These are phyloP conservation scores for Chiridota heheva DNA, from an alignment of 35 echinoderm and acorn worm genomes.

Conservation along the genomic window DNA sequence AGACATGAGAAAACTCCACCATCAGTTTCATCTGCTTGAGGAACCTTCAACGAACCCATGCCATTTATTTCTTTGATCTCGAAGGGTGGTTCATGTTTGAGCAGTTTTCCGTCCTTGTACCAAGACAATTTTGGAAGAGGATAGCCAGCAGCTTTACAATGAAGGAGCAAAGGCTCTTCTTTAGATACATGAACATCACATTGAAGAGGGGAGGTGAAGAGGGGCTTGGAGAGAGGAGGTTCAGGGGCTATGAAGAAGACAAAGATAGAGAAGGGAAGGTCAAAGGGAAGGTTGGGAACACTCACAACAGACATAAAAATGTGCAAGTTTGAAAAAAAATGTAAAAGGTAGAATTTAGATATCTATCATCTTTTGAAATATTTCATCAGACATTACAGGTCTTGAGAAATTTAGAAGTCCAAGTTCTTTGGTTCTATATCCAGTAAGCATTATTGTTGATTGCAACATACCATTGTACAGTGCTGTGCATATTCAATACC, in stretches of 20 bases:
- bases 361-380: no score
- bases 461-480: no score
- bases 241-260: not conserved
- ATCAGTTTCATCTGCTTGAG: conserved; percentile 24
- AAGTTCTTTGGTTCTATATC: no score
- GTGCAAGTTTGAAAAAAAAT: no score
- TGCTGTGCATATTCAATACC: no score
- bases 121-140: conserved; percentile 37
- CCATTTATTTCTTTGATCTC: conserved; percentile 30
- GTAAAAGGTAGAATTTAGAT: not conserved
- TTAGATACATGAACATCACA: conserved; percentile 13
- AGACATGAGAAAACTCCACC: conserved; percentile 33
- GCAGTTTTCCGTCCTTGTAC: conserved; percentile 50
- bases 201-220: conserved; percentile 11
- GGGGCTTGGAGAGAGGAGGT: conserved; percentile 22
- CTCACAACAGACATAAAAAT: no score
- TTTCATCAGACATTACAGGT: no score
- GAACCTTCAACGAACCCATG: conserved; percentile 10
- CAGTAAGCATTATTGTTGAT: no score
- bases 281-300: no score
- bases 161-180: conserved; percentile 16
- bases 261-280: not conserved
- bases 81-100: conserved; percentile 15
- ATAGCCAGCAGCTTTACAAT: conserved; percentile 48
- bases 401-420: no score